Evolutionary conservation across 2,113 vertebrate genomes (phyloP), one percentile per base, ranked within the genome.

Genomic region (Cyanistes caeruleus): DNA sequence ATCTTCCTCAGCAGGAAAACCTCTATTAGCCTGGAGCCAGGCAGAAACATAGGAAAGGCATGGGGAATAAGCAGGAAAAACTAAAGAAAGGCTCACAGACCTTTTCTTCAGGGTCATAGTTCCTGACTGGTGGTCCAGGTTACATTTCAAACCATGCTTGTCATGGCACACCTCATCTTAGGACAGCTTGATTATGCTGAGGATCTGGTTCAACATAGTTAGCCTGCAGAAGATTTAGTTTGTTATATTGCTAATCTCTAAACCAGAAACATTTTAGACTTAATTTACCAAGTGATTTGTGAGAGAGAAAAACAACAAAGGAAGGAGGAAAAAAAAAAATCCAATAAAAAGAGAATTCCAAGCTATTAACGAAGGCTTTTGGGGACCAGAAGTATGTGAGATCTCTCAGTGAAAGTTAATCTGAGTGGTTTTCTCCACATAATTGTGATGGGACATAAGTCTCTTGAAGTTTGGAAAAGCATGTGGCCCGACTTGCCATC

Each of bases 71-170:
- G 9, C 8, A 79, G 30, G 5, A 13, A 27, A 67, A 84, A 62
- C 8, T 13, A 53, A 35, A 35, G 25, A 44, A n/a, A 41, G 4
- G 3, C 3, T 82, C 1, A 0, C 11, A 19, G 46, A 15, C 7
- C 58, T 8, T 41, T 49, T 51, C 7, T 53, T 7, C 13, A 59
- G 22, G 31, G 25, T 56, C 6, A 5, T 18, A 5, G 5, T 8
- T 93, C 37, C 58, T 56, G 31, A 9, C 5, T 1, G 2, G 39
- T 77, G 11, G 30, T 46, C 56, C 33, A 69, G 15, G 13, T 69
- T 52, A 23, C 0, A 4, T 74, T 94, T 86, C 59, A 70, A 84
- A 27, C 3, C 11, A 28, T 21, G 3, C 77, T 74, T 72, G 15
- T 72, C 56, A 53, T 18, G 16, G 17, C 27, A 21, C 31, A 83